These are phyloP conservation scores for Sebastes umbrosus DNA, from an alignment of 2,797 vertebrate genomes.

Conservation along the genomic window DNA sequence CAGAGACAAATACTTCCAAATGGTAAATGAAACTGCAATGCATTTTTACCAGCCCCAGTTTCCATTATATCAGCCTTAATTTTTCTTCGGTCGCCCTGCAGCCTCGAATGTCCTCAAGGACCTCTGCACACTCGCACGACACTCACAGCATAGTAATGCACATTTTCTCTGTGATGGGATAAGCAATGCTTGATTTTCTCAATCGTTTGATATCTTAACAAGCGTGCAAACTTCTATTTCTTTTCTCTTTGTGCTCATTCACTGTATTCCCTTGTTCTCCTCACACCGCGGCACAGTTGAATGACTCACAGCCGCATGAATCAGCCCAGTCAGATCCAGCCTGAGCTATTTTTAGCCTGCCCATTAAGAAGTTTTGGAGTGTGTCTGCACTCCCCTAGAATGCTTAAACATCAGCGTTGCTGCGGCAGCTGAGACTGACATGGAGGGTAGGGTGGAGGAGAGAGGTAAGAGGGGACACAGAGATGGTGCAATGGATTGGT, in stretches of 20 bases:
- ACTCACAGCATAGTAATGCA: background rate
- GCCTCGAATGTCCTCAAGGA: slow-evolving; percentile 21
- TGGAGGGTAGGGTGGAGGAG: slow-evolving; percentile 6
- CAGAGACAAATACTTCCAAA: background rate
- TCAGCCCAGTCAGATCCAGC: slow-evolving; percentile 79
- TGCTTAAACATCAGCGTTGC: slow-evolving; percentile 75
- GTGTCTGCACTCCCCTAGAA: slow-evolving; percentile 78
- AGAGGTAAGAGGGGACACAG: background rate
- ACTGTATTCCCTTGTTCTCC: slow-evolving; percentile 50
- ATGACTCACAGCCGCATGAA: slow-evolving; percentile 85
- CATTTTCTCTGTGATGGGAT: slow-evolving; percentile 22
- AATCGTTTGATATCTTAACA: slow-evolving; percentile 48
- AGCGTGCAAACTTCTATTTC: slow-evolving; percentile 56
- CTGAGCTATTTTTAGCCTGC: slow-evolving; percentile 80
- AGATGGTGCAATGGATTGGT: slow-evolving; percentile 25
- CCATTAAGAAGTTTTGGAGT: slow-evolving; percentile 85
- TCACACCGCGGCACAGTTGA: slow-evolving; percentile 65
- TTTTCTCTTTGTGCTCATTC: slow-evolving; percentile 51
- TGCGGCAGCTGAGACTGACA: slow-evolving; percentile 69
- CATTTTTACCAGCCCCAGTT: background rate
- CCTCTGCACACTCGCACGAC: background rate
- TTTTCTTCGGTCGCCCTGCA: slow-evolving; percentile 20
- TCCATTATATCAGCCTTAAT: background rate
- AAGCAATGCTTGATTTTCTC: slow-evolving; percentile 37
- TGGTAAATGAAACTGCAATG: background rate